Conservation (phyloP, 1,140 invertebrate genomes). For the Planococcus citri region DNA sequence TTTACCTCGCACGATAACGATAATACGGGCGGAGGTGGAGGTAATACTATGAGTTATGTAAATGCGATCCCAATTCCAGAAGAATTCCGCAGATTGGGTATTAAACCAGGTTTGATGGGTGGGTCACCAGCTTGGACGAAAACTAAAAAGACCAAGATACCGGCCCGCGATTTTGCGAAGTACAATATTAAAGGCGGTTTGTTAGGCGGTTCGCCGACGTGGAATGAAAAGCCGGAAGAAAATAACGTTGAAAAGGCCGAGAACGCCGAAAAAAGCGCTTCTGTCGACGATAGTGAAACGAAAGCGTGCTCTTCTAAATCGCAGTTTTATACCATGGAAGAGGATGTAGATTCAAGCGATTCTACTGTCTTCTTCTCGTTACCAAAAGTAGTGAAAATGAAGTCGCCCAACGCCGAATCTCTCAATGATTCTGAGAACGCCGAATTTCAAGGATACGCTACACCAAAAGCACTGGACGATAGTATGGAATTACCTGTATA, state of each 20-base stretch:
- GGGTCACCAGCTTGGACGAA: not conserved
- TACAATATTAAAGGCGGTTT: not conserved
- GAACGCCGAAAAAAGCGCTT: not conserved
- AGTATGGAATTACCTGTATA: conserved; percentile 28
- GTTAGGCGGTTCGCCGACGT: not conserved
- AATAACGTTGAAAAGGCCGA: not conserved
- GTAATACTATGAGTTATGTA: not conserved
- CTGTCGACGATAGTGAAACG: too few relatives aligned
- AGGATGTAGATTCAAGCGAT: not conserved
- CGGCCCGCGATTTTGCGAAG: not conserved
- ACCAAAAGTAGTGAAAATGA: not conserved
- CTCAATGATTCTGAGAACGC: not conserved
- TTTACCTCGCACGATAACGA: not conserved
- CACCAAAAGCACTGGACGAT: conserved; percentile 23
- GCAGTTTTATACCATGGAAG: not conserved
- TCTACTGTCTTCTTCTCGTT: not conserved
- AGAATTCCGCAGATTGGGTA: not conserved
- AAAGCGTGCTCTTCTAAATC: not conserved
- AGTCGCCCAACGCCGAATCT: not conserved
- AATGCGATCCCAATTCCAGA: conserved; percentile 4
- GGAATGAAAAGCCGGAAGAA: not conserved
- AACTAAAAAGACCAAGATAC: not conserved
- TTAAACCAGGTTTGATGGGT: not conserved
- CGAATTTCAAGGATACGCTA: not conserved
- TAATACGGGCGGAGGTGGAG: not conserved